A percentile compares a stretch with the other conserved stretches of the same genome.
Conservation (phyloP, 2,113 vertebrate genomes). For the Tragelaphus imberbis region DNA sequence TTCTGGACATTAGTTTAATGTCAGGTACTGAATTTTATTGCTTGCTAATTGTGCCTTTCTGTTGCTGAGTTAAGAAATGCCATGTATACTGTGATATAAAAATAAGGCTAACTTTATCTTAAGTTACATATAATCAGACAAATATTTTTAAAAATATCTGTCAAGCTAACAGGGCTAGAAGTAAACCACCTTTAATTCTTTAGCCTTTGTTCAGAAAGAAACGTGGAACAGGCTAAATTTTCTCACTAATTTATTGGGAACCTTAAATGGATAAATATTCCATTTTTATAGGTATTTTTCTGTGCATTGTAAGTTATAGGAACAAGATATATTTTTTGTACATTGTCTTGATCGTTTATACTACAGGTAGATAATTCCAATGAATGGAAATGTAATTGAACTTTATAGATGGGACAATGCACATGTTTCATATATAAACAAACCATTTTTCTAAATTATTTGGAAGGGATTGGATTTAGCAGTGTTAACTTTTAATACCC, state of each 20-base stretch:
- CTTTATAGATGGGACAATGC: constrained; percentile 63
- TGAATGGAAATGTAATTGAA: constrained; percentile 54
- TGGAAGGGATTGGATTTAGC: constrained; percentile 59
- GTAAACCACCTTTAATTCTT: constrained; percentile 46
- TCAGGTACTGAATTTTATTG: constrained; percentile 83
- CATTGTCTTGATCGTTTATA: constrained; percentile 75
- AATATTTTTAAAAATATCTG: constrained; percentile 65
- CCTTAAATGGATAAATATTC: constrained; percentile 64
- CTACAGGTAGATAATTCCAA: constrained; percentile 55
- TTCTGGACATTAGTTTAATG: constrained; percentile 62
- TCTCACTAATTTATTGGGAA: constrained; percentile 63
- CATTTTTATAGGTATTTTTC: constrained; percentile 80
- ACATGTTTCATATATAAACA: constrained; percentile 42
- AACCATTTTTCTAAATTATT: constrained; percentile 66
- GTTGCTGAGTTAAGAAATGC: constrained; percentile 81
- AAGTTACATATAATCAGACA: constrained; percentile 70
- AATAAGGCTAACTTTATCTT: constrained; percentile 68
- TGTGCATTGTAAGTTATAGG: constrained; percentile 73
- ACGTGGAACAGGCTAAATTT: constrained; percentile 61
- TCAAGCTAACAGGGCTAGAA: constrained; percentile 54
- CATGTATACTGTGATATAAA: constrained; percentile 82
- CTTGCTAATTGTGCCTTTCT: constrained; percentile 86
- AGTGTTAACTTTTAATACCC: constrained; percentile 59
- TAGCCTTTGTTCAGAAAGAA: constrained; percentile 63
- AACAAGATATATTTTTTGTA: constrained; percentile 80